Evolutionary conservation across 2,797 vertebrate genomes (phyloP).

Genomic region (Acanthurus leucopareius): DNA sequence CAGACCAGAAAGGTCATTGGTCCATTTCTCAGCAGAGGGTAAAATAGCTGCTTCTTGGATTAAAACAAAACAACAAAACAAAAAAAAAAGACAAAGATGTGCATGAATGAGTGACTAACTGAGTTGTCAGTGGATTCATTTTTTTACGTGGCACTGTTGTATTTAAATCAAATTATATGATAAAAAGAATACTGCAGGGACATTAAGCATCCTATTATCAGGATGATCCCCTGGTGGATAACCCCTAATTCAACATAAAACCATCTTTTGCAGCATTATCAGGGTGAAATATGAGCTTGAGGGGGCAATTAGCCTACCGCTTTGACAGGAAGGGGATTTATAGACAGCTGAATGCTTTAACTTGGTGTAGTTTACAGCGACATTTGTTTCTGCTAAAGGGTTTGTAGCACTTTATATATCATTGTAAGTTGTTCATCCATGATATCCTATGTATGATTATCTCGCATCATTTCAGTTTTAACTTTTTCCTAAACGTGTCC

Average conservation of each 20-base stretch:
- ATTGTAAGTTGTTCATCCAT: not conserved
- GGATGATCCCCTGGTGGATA: constrained; percentile 32
- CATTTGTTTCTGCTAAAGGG: not conserved
- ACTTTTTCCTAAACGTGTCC: constrained; percentile 36
- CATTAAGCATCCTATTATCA: constrained; percentile 41
- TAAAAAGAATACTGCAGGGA: constrained; percentile 26
- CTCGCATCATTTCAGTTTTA: constrained; percentile 31
- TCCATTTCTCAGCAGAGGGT: not conserved
- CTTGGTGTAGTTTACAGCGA: constrained; percentile 12
- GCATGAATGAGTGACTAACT: not conserved
- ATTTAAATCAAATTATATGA: constrained; percentile 28
- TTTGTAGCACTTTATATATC: constrained; percentile 5
- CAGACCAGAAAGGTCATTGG: constrained; percentile 64
- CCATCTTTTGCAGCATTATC: constrained; percentile 25
- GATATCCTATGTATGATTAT: not conserved
- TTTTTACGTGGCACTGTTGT: constrained; percentile 4
- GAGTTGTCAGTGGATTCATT: constrained; percentile 8
- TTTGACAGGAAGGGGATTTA: constrained; percentile 15
- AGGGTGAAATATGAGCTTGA: constrained; percentile 40
- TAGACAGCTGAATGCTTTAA: constrained; percentile 37
- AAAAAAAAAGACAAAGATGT: constrained; percentile 23
- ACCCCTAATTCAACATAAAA: constrained; percentile 47
- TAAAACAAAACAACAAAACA: constrained; percentile 24
- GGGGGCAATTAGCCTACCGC: constrained; percentile 24
- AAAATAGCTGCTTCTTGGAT: not conserved